Base-by-base conservation (phyloP, 2,888 invertebrate genomes). In the Lepidocyrtoides sp. region DNA sequence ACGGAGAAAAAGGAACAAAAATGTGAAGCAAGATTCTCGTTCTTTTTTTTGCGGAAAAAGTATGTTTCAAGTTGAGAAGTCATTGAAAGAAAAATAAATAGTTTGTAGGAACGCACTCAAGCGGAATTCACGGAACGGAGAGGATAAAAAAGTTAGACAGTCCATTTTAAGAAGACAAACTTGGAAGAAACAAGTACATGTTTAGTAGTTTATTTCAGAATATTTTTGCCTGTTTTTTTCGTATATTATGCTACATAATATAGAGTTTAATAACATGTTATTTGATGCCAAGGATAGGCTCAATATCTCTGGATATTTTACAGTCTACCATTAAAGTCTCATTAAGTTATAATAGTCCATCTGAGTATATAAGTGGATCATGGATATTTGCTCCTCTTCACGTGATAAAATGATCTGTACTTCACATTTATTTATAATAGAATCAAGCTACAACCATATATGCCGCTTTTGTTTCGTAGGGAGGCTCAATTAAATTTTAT, bases 271-370 rank as follows among this genome's bases (percentile, higher is more conserved):
- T 63, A 29, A 63, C 14, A 63, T 14, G 63, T 63, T 14, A 63
- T n/a, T n/a, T n/a, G n/a, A n/a, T n/a, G n/a, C 3, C 29, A 36
- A 36, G 36, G 20, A 57, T 20, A 57, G 7, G 10, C 2, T 29
- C 63, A 29, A 63, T 63, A 29, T 26, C 29, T 29, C 29, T 29
- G 29, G 29, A 63, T 63, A 63, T 63, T n/a, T 26, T n/a, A 29
- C 36, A 36, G 36, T 63, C n/a, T 44, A 72, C 72, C 72, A 72
- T 72, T 72, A 72, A 72, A 72, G 17, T 36, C 41, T 36, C 72
- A 44, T 72, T 72, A 72, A 41, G 63, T 4, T 63, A n/a, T 14
- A 63, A 63, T 63, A 17, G 69, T 36, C 36, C 44, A 14, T 41
- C 29, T 41, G 41, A 41, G 8, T 72, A 14, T 41, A 29, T 41